Conservation (phyloP, 2,888 invertebrate genomes). For the Eulithis prunata region DNA sequence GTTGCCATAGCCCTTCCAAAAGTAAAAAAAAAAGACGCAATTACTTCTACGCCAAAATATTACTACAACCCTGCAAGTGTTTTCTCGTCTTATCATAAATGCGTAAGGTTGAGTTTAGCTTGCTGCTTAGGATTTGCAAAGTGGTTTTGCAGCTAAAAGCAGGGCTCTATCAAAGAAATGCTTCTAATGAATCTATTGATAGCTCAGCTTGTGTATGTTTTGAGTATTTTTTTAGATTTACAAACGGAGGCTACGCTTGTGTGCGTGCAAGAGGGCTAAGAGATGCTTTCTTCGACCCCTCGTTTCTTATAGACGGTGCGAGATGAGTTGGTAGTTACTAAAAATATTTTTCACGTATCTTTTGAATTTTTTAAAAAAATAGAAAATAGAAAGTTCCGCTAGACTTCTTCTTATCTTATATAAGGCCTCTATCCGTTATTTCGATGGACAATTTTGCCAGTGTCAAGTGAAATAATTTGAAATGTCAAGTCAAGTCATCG, state of each 20-base stretch:
- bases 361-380: too few species aligned
- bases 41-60: slow-evolving; percentile 67
- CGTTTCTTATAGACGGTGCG: slow-evolving; percentile 70
- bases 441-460: too few species aligned
- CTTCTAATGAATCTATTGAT: slow-evolving; percentile 83
- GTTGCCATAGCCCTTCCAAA: slow-evolving; percentile 57
- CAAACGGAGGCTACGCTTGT: slow-evolving; percentile 53
- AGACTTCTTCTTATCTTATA: too few species aligned
- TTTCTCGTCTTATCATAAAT: neutral
- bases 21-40: slow-evolving; percentile 79
- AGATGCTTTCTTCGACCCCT: slow-evolving; percentile 82
- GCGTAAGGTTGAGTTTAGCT: slow-evolving; percentile 53
- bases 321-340: slow-evolving; percentile 49
- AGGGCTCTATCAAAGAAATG: slow-evolving; percentile 79
- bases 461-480: too few species aligned
- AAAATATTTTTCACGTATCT: too few species aligned
- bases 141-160: slow-evolving; percentile 73
- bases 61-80: slow-evolving; percentile 30
- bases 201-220: slow-evolving; percentile 67
- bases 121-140: slow-evolving; percentile 38
- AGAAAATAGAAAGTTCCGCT: too few species aligned
- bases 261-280: slow-evolving; percentile 76
- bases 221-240: slow-evolving; percentile 74
- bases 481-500: too few species aligned
- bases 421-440: too few species aligned